Base-by-base conservation (phyloP, 2,113 vertebrate species). In the Ophiodon elongatus region DNA sequence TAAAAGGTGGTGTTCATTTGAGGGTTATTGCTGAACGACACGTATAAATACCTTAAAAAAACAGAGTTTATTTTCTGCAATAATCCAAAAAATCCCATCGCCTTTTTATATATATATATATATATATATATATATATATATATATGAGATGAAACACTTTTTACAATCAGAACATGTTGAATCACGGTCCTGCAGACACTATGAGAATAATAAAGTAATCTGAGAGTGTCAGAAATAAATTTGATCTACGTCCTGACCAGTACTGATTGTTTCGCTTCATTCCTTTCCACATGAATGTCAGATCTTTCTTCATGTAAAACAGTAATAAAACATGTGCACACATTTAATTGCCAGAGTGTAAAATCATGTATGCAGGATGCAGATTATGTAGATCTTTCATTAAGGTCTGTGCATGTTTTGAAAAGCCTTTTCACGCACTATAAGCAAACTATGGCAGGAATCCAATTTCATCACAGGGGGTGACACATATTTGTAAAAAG, bases 401-500 rank as follows among this genome's bases (percentile, higher is more conserved):
- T 60, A 19, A 35, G 37, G 14, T 47, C 59, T n/a, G 9, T 69
- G 37, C 41, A 50, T 27, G 35, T 3, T 13, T 11, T 31, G 5
- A 70, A 73, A 45, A 57, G 27, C 70, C 23, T 41, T 63, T 73
- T 64, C 27, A 19, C 13, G 17, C 31, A 37, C 23, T 43, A 43
- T n/a, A 33, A 63, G 6, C 39, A 15, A 41, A 35, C 57, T 9
- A 4, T 31, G 67, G 67, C 45, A 68, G 43, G 41, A 59, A 80
- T 79, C 65, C 75, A 71, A 21, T 45, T 64, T 76, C 59, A 79
- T 76, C 76, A 73, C 59, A 4, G 27, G 50, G 41, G 65, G 6
- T 43, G 68, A 74, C 73, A 70, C 73, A 73, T 31, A 70, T 75
- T 76, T 56, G 64, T 35, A 45, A 62, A 65, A 56, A 21, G n/a